phyloP scores from a whole-genome alignment of 2,113 vertebrate species.

The Macquaria ambigua region DNA sequence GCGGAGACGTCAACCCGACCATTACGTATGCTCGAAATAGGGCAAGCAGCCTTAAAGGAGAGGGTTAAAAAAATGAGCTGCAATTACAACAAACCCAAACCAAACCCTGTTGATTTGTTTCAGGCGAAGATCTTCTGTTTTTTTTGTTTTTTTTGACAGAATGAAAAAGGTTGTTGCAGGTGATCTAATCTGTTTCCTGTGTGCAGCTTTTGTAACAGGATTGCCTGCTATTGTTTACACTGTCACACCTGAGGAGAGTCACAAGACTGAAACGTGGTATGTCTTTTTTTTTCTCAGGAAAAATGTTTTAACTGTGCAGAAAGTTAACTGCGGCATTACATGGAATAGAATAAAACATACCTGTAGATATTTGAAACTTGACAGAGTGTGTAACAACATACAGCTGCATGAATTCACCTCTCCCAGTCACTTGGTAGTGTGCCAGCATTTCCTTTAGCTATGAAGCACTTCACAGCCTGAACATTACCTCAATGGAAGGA shows the following conservation, averaged over 20 bases:
- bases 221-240: constrained; percentile 41
- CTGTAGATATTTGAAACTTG: constrained; percentile 11
- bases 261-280: not conserved
- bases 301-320: not conserved
- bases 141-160: not conserved
- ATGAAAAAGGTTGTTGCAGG: constrained; percentile 23
- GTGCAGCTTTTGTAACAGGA: constrained; percentile 24
- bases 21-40: constrained; percentile 76
- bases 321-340: not conserved
- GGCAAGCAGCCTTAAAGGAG: constrained; percentile 55
- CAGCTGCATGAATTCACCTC: constrained; percentile 20
- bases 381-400: not conserved
- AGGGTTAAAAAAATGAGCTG: constrained; percentile 55
- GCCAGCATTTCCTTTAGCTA: constrained; percentile 16
- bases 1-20: constrained; percentile 57
- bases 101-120: constrained; percentile 50
- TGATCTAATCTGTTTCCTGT: constrained; percentile 41
- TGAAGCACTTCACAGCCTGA: not conserved
- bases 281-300: not conserved
- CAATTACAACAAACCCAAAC: constrained; percentile 69
- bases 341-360: not conserved
- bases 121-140: constrained; percentile 1
- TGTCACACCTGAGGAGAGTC: constrained; percentile 44
- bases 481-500: not conserved
- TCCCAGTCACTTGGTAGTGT: not conserved